Evolutionary conservation across 2,888 invertebrate genomes (phyloP).

Genomic region (Caenorhabditis imperialis): DNA sequence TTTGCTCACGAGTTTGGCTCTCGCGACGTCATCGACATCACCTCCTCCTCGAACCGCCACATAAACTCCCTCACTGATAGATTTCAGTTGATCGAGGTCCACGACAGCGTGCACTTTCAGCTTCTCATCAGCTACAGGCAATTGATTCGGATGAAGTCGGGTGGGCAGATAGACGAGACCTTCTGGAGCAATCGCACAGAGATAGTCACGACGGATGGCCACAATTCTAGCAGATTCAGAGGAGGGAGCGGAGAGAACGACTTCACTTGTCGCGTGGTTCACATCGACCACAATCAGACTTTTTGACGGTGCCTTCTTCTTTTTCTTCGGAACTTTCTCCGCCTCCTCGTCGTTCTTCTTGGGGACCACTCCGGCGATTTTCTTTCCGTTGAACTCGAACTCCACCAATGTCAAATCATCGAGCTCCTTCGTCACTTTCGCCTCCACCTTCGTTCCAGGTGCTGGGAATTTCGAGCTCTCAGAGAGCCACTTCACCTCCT

Average conservation of each 20-base stretch:
- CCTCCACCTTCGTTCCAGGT: slow-evolving; percentile 32
- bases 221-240: slow-evolving; percentile 10
- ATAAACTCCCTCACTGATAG: slow-evolving; percentile 24
- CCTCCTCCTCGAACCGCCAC: slow-evolving; percentile 35
- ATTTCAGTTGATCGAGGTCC: slow-evolving; percentile 18
- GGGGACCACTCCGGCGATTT: slow-evolving; percentile 41
- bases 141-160: slow-evolving; percentile 52
- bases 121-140: slow-evolving; percentile 31
- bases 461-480: slow-evolving; percentile 34
- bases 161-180: slow-evolving; percentile 50
- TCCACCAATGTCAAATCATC: slow-evolving; percentile 48
- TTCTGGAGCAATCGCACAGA: slow-evolving; percentile 31
- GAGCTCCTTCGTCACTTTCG: slow-evolving; percentile 40
- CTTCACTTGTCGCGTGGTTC: slow-evolving; percentile 49
- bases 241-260: slow-evolving; percentile 32
- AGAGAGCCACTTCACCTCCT: slow-evolving; percentile 48
- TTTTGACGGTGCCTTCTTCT: slow-evolving; percentile 18
- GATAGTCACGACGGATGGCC: slow-evolving; percentile 41
- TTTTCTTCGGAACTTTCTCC: slow-evolving; percentile 8
- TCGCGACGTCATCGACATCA: slow-evolving; percentile 42
- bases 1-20: slow-evolving; percentile 14
- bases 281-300: slow-evolving; percentile 36
- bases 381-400: slow-evolving; percentile 43
- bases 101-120: slow-evolving; percentile 23
- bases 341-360: slow-evolving; percentile 3